These are phyloP conservation scores for Drosophila repleta DNA, from an alignment of 1,140 invertebrate species.

Conservation along the genomic window DNA sequence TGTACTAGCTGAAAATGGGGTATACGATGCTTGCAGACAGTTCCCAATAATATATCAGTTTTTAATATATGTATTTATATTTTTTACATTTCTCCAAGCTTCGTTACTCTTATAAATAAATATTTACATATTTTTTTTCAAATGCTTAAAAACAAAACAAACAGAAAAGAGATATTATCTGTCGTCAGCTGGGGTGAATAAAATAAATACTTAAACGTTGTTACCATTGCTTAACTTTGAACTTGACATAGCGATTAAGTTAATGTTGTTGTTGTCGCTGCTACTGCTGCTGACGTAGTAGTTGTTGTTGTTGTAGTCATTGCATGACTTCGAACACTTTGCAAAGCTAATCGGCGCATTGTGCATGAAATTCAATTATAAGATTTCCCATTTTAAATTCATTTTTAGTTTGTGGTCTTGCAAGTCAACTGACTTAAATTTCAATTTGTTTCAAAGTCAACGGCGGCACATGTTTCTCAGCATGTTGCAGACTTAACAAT, in stretches of 20 bases:
- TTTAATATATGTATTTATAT: too few species aligned
- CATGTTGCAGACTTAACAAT: too few species aligned
- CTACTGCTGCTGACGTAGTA: not conserved
- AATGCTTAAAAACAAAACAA: too few species aligned
- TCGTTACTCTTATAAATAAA: too few species aligned
- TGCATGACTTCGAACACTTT: conserved; percentile 56
- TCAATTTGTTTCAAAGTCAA: not conserved
- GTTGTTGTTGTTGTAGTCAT: conserved; percentile 22
- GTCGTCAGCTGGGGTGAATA: not conserved
- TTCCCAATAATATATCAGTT: too few species aligned
- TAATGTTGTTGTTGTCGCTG: conserved; percentile 29
- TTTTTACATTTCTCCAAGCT: too few species aligned
- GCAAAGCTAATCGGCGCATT: conserved; percentile 57
- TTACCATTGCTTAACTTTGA: conserved; percentile 16
- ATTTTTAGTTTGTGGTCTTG: not conserved
- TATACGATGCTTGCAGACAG: not conserved
- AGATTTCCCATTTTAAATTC: conserved; percentile 3
- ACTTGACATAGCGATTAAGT: conserved; percentile 49
- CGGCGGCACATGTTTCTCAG: not conserved
- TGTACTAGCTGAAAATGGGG: not conserved
- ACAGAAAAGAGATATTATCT: too few species aligned
- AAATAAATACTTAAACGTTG: not conserved
- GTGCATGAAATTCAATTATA: conserved; percentile 62
- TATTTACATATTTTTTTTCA: too few species aligned
- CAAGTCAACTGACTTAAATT: not conserved